Evolutionary conservation across 2,888 invertebrate species (phyloP).

Genomic region (Nephrotoma flavescens): DNA sequence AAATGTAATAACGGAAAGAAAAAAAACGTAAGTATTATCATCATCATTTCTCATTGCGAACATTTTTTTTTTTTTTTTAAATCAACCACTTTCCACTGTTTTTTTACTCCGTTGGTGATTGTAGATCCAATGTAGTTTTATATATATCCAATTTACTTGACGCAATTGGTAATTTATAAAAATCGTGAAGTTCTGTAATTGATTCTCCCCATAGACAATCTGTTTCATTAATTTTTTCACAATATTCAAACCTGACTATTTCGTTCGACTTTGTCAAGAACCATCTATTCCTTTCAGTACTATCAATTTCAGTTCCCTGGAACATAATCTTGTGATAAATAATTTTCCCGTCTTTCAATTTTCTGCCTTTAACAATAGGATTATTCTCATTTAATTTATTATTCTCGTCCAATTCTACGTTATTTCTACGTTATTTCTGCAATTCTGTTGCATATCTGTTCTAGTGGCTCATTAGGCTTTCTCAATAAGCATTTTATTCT

Average conservation of each 20-base stretch:
- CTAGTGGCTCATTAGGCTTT: not conserved
- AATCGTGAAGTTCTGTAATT: not conserved
- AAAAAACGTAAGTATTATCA: not conserved
- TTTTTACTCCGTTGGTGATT: not conserved
- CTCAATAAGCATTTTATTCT: conserved; percentile 12
- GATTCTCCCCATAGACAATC: not conserved
- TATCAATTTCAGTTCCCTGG: not conserved
- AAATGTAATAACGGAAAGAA: conserved; percentile 2
- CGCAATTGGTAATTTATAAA: not conserved
- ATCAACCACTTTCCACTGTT: not conserved
- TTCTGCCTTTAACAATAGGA: not conserved
- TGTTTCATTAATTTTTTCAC: no score
- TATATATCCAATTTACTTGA: not conserved
- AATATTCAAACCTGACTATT: no score
- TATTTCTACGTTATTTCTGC: no score
- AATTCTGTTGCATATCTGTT: no score
- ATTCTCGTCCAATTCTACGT: no score
- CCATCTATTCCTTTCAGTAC: not conserved
- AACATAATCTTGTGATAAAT: not conserved
- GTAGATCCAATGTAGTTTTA: not conserved
- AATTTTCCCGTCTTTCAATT: not conserved
- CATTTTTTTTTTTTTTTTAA: not conserved
- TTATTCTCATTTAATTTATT: not conserved
- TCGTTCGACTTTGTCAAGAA: no score
- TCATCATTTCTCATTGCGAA: conserved; percentile 1